Evolutionary conservation across 2,797 vertebrate species (phyloP).

Genomic region (Synaphobranchus kaupii): DNA sequence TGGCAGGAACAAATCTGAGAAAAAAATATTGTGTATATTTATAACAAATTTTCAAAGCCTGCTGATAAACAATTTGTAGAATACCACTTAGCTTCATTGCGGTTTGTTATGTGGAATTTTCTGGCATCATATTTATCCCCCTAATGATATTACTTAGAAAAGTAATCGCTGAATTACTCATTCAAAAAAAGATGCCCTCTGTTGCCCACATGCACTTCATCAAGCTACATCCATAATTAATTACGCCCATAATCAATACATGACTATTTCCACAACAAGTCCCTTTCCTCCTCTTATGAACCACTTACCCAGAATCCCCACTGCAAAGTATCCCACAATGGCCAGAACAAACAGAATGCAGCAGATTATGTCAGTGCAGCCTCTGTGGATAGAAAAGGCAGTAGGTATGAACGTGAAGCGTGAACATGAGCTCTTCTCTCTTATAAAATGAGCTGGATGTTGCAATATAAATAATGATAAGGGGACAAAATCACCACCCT

Average conservation of each 20-base stretch:
- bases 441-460: background rate
- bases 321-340: conserved; percentile 83
- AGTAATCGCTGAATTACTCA: background rate
- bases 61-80: background rate
- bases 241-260: background rate
- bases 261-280: background rate
- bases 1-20: background rate
- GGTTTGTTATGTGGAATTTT: background rate
- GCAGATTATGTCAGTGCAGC: conserved; percentile 90
- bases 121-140: background rate
- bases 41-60: background rate
- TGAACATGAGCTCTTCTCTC: background rate
- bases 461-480: background rate
- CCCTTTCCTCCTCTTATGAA: background rate
- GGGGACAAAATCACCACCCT: conserved; percentile 2
- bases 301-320: conserved; percentile 85
- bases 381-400: conserved; percentile 61
- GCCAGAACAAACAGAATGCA: conserved; percentile 85
- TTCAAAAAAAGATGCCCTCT: background rate
- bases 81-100: background rate
- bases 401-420: background rate
- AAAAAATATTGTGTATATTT: background rate
- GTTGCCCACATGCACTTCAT: background rate
- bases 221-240: background rate
- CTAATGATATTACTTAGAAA: background rate